A percentile compares a stretch with the other conserved stretches of the same genome.
Evolutionary conservation across 2,888 invertebrate species (phyloP).

Genomic region (Plagiodera versicolora): DNA sequence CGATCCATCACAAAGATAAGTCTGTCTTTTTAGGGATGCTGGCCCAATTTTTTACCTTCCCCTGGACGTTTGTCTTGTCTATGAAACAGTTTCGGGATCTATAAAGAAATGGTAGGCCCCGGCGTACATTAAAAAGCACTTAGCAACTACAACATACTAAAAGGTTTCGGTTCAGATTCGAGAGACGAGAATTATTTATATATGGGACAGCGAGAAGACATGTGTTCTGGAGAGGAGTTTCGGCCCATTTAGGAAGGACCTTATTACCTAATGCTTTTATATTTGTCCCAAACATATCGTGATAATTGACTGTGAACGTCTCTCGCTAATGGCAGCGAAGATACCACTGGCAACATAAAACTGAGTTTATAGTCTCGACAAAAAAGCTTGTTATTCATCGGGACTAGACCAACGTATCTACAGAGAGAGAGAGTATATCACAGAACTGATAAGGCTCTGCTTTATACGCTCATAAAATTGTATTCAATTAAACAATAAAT

Average conservation of each 20-base stretch:
- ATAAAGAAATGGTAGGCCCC: constrained; percentile 40
- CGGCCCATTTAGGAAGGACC: constrained; percentile 33
- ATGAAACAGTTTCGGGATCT: constrained; percentile 22
- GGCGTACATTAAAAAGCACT: constrained; percentile 51
- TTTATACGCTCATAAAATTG: not conserved
- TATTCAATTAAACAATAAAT: not conserved
- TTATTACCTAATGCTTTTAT: constrained; percentile 39
- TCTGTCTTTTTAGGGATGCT: not conserved
- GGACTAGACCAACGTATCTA: constrained; percentile 14
- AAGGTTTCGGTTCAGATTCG: constrained; percentile 44
- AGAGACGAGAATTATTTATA: constrained; percentile 44
- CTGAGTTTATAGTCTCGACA: constrained; percentile 19
- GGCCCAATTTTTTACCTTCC: constrained; percentile 6
- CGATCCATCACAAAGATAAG: not conserved
- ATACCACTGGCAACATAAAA: constrained; percentile 16
- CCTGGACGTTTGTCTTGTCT: constrained; percentile 19
- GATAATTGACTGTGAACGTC: constrained; percentile 40
- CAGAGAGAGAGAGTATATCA: not conserved
- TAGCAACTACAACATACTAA: constrained; percentile 47
- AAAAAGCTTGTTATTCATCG: constrained; percentile 16
- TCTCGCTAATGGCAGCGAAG: constrained; percentile 23
- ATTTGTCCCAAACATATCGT: constrained; percentile 36
- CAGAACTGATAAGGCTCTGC: not conserved
- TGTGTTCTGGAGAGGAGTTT: constrained; percentile 37
- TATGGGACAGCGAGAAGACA: constrained; percentile 40